These are phyloP conservation scores for Heteropelma amictum DNA, from an alignment of 2,888 invertebrate species.

Conservation along the genomic window DNA sequence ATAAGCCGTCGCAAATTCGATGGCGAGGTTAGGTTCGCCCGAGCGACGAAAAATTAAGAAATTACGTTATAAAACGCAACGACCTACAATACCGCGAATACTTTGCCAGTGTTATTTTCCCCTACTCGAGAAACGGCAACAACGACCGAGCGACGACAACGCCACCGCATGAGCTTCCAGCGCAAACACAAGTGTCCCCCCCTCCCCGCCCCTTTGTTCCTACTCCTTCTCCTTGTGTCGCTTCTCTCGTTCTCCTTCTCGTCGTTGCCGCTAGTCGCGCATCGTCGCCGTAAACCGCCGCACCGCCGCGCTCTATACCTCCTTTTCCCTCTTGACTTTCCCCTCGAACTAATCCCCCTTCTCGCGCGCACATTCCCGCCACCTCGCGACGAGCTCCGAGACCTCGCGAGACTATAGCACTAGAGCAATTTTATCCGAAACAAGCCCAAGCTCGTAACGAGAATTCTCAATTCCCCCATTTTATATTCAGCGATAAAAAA, in stretches of 20 bases:
- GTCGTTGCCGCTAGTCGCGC: conserved; percentile 26
- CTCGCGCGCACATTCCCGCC: conserved; percentile 36
- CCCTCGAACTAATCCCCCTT: conserved; percentile 49
- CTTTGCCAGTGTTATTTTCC: conserved; percentile 61
- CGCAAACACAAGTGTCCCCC: conserved; percentile 30
- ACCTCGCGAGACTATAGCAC: conserved; percentile 19
- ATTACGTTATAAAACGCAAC: conserved; percentile 75
- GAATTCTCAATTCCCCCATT: conserved; percentile 30
- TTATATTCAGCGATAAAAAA: no score
- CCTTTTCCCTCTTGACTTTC: conserved; percentile 47
- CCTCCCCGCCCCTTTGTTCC: conserved; percentile 29
- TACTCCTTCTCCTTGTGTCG: conserved; percentile 26
- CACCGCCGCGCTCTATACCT: conserved; percentile 20
- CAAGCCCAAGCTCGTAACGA: conserved; percentile 37
- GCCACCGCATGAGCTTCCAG: conserved; percentile 32
- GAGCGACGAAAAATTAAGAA: conserved; percentile 67
- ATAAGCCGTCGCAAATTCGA: not conserved
- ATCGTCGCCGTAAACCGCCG: conserved; percentile 42
- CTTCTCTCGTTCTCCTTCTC: conserved; percentile 33
- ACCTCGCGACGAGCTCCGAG: conserved; percentile 20
- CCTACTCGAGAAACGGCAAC: conserved; percentile 8
- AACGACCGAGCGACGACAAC: conserved; percentile 16
- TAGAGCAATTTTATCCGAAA: conserved; percentile 36
- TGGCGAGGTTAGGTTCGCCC: not conserved
- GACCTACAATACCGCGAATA: conserved; percentile 75